Percentiles rank a stretch among this genome's conserved stretches.
Evolutionary conservation across 2,888 invertebrate species (phyloP).

Genomic region (Eupithecia centaureata): DNA sequence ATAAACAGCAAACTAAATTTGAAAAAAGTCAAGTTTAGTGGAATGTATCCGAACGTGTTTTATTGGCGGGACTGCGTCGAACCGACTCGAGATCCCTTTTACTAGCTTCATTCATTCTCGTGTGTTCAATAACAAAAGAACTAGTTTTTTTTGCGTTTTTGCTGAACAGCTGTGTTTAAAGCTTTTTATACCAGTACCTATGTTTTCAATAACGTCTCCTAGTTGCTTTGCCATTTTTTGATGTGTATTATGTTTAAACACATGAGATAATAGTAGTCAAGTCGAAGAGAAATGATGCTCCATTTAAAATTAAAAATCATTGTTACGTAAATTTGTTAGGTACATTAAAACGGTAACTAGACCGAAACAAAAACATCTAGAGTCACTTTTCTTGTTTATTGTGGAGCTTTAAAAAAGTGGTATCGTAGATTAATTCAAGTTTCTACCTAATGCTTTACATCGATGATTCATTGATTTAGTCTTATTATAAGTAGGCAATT

Average conservation of each 20-base stretch:
- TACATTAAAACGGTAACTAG: not conserved
- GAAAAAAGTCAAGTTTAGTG: not conserved
- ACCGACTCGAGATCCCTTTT: constrained; percentile 20
- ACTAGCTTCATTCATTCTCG: constrained; percentile 36
- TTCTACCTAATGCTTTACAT: not conserved
- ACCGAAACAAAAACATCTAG: not conserved
- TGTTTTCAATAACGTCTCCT: not conserved
- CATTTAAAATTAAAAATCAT: constrained; percentile 16
- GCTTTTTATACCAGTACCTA: not conserved
- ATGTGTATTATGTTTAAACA: not conserved
- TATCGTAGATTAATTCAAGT: not conserved
- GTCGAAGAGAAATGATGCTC: constrained; percentile 34
- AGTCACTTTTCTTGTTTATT: constrained; percentile 10
- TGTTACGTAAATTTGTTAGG: not conserved
- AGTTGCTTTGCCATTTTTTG: not conserved
- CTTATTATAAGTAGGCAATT: too few species aligned
- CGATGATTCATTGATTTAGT: not conserved
- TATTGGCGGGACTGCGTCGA: constrained; percentile 38
- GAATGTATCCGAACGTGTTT: constrained; percentile 34
- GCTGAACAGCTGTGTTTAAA: constrained; percentile 25
- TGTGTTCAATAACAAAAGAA: constrained; percentile 50
- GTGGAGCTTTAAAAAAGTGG: constrained; percentile 6
- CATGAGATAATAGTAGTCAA: not conserved
- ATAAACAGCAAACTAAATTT: not conserved
- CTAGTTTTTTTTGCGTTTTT: constrained; percentile 13